Conservation (phyloP, 2,888 invertebrate genomes). For the Gymnocheta viridis region DNA sequence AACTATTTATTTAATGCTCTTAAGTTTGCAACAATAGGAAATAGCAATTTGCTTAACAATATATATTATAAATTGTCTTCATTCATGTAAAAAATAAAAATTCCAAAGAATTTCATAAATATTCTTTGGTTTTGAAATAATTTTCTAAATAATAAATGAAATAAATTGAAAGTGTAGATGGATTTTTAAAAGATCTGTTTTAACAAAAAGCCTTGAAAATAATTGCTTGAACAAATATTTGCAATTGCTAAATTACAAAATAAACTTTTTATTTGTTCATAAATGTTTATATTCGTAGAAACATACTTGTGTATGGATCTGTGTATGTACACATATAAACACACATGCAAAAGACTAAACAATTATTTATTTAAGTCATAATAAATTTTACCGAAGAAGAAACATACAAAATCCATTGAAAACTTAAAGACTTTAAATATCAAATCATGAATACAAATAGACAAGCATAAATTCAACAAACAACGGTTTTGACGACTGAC, state of each 20-base stretch:
- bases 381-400: constrained; percentile 25
- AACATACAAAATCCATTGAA: constrained; percentile 29
- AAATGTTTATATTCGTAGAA: constrained; percentile 3
- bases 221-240: constrained; percentile 64
- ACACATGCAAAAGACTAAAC: constrained; percentile 7
- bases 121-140: constrained; percentile 12
- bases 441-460: constrained; percentile 25
- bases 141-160: constrained; percentile 27
- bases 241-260: constrained; percentile 45
- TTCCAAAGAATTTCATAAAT: constrained; percentile 36
- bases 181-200: constrained; percentile 1
- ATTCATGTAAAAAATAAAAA: constrained; percentile 7
- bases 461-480: background rate
- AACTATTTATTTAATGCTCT: constrained; percentile 14
- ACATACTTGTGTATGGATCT: background rate
- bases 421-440: constrained; percentile 46
- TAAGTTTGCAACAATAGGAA: background rate
- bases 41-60: background rate
- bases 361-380: constrained; percentile 55
- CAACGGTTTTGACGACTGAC: background rate
- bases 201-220: constrained; percentile 56
- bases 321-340: background rate
- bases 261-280: constrained; percentile 43
- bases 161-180: constrained; percentile 2
- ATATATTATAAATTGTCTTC: background rate